phyloP scores from a whole-genome alignment of 2,797 vertebrate genomes.

The Falco biarmicus region DNA sequence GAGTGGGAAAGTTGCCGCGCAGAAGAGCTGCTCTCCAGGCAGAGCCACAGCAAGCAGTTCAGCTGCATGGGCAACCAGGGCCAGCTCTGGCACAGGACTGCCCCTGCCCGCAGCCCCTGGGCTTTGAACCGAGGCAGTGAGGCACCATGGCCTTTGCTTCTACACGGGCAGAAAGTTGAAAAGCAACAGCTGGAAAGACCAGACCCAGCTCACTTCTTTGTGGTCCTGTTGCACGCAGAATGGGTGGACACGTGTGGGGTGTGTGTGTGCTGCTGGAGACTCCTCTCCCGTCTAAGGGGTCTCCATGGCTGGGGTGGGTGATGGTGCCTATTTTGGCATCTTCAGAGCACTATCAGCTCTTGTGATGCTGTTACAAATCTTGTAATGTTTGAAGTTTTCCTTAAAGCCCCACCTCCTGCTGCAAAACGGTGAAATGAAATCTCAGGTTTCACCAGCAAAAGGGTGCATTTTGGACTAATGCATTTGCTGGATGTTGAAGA shows the following conservation, averaged over 20 bases:
- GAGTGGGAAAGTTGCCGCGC: neutral
- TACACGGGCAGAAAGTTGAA: fast-evolving
- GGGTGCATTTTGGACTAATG: neutral
- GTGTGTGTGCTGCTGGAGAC: neutral
- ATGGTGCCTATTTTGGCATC: neutral
- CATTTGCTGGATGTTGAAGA: neutral
- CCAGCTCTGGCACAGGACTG: neutral
- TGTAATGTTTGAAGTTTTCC: neutral
- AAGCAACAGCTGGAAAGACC: fast-evolving
- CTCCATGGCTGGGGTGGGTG: neutral
- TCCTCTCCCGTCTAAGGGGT: neutral
- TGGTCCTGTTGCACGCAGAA: neutral
- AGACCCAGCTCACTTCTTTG: neutral
- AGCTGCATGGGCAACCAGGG: fast-evolving
- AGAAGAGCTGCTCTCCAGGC: neutral
- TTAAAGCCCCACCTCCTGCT: neutral
- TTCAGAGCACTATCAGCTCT: neutral
- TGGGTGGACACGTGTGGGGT: fast-evolving
- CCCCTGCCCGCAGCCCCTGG: fast-evolving
- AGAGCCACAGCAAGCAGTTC: neutral
- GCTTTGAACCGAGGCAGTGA: neutral
- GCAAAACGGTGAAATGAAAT: neutral
- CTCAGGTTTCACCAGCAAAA: neutral
- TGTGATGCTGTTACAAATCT: neutral
- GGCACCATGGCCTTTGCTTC: neutral